phyloP scores from a whole-genome alignment of 1,140 invertebrate species.

The Pseudomyrmex cubaensis region DNA sequence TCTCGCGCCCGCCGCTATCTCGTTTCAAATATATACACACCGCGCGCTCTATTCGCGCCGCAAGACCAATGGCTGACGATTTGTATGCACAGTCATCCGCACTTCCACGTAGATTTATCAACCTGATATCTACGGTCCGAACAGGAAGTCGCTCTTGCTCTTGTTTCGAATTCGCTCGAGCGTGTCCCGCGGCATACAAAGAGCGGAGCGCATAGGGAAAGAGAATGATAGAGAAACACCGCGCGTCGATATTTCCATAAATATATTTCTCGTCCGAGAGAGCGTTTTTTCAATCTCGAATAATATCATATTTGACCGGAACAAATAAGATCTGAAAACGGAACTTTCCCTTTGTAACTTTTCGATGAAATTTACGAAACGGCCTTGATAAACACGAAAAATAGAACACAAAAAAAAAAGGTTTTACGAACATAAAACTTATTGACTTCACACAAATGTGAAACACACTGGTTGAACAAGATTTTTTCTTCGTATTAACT shows the following conservation, averaged over 20 bases:
- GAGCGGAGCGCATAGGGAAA: conserved; percentile 2
- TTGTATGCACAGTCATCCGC: conserved; percentile 60
- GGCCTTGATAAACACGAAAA: too few species aligned
- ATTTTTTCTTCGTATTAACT: background rate
- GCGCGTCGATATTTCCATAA: conserved; percentile 45
- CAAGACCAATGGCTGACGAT: conserved; percentile 52
- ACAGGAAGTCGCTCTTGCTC: conserved; percentile 48
- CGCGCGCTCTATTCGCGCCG: background rate
- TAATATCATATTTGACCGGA: conserved; percentile 31
- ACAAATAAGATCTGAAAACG: conserved; percentile 29
- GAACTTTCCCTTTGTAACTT: too few species aligned
- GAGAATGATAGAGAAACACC: background rate
- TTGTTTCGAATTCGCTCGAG: conserved; percentile 46
- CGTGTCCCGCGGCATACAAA: conserved; percentile 34
- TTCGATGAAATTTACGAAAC: too few species aligned
- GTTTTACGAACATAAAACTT: too few species aligned
- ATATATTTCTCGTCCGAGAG: background rate
- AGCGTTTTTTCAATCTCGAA: conserved; percentile 44
- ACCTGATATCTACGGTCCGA: conserved; percentile 30
- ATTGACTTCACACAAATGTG: too few species aligned
- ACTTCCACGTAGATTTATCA: conserved; percentile 56
- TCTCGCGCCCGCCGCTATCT: conserved; percentile 1
- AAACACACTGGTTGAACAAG: too few species aligned
- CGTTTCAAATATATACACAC: conserved; percentile 1
- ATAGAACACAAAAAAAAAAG: background rate